Evolutionary conservation across 2,113 vertebrate species (phyloP), one percentile per base, ranked within the genome.

Genomic region (Indicator maculatus): DNA sequence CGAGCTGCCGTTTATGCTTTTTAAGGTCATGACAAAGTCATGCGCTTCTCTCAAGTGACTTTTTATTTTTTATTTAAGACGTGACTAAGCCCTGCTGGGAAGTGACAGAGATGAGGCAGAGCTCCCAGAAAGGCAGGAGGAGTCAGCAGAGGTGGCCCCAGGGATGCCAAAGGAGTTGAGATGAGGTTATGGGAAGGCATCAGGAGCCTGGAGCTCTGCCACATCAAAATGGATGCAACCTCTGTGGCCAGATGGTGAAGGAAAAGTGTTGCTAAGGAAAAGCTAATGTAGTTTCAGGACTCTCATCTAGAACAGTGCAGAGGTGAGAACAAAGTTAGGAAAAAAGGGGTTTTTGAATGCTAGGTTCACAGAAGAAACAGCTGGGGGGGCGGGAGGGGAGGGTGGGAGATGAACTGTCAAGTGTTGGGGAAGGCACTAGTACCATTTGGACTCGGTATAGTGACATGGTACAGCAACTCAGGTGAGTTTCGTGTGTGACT

Each of bases 151-250:
- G 31, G 11, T 9, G 36, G 15, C n/a, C 14, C 28, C 0, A 0
- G 23, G 3, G 6, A 2, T 65, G 60, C 55, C 1, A 1, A 16
- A 31, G 23, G 30, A n/a, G 33, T 18, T 41, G 24, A 44, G 23
- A 36, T 26, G 63, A 33, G 19, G 53, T 55, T 55, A 19, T 41
- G 60, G 31, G 58, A 71, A 47, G 52, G 78, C 44, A 47, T 38
- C 8, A 18, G 53, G n/a, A 65, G 5, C 3, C 11, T 12, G 56
- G 9, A 15, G 63, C 11, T 11, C 31, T 4, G 33, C 63, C 63
- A 2, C 0, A 0, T 17, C 38, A 30, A 13, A 20, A 60, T 9
- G 64, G 38, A 28, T 36, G 38, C 12, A 52, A 16, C 6, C 4
- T 17, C 19, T 3, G 6, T 15, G 30, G n/a, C 15, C 72, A 55